Conservation (phyloP, 2,888 invertebrate species). For the Acanthosoma haemorrhoidale region DNA sequence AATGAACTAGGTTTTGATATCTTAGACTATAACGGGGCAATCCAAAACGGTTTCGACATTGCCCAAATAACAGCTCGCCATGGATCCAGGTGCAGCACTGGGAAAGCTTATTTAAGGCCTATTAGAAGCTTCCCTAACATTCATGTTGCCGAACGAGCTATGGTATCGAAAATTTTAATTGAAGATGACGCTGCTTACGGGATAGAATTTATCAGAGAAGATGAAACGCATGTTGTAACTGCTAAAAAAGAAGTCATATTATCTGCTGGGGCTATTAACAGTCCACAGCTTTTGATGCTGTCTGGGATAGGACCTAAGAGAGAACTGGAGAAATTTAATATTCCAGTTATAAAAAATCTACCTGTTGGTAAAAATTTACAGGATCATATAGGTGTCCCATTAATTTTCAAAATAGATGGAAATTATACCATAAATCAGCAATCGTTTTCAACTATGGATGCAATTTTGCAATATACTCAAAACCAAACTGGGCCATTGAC, state of each 20-base stretch:
- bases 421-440: conserved; percentile 57
- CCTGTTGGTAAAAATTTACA: conserved; percentile 46
- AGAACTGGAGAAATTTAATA: conserved; percentile 43
- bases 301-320: conserved; percentile 50
- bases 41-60: conserved; percentile 46
- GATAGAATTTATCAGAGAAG: conserved; percentile 65
- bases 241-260: conserved; percentile 50
- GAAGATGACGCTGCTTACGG: conserved; percentile 47
- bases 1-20: conserved; percentile 45
- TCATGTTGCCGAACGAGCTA: conserved; percentile 44
- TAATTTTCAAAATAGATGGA: conserved; percentile 72
- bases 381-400: conserved; percentile 42
- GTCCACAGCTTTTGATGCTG: conserved; percentile 55
- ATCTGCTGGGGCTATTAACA: conserved; percentile 54
- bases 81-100: conserved; percentile 43
- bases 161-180: conserved; percentile 18
- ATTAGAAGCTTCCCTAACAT: conserved; percentile 45
- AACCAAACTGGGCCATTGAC: conserved; percentile 29
- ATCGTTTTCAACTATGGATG: neutral
- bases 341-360: conserved; percentile 44
- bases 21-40: conserved; percentile 45
- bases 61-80: conserved; percentile 45
- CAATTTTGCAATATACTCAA: conserved; percentile 16
- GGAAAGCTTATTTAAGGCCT: conserved; percentile 47
- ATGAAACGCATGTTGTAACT: conserved; percentile 47